Evolutionary conservation across 2,113 vertebrate species (phyloP), one percentile per base, ranked within the genome.

Genomic region (Passer montanus): DNA sequence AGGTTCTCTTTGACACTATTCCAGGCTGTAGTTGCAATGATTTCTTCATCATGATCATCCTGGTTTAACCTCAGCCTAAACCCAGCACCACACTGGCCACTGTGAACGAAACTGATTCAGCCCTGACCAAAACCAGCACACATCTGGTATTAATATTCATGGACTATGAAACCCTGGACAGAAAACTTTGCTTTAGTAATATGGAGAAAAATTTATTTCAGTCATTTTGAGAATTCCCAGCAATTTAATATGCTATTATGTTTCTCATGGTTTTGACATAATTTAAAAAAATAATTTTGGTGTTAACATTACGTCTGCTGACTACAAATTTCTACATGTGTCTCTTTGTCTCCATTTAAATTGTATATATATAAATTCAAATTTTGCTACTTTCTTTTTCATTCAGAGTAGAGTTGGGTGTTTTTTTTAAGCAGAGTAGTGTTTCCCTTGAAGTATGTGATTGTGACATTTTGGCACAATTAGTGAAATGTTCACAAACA

Each of bases 341-440:
- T 13, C 7, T 50, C 74, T 85, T 69, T 59, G 3, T 22, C 94
- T 75, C 41, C 28, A 30, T 52, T 47, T 46, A 37, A n/a, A 7
- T 50, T 49, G 1, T 15, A 41, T 4, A 16, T 6, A 50, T 3
- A 52, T 4, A 63, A 12, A 70, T 33, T 66, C 10, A 76, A 37
- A 74, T 64, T 33, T 66, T 18, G 10, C 11, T 87, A 6, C 67
- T 87, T 43, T 58, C 7, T 13, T 87, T 86, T 87, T 55, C 7
- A 55, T 72, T 82, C n/a, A 73, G 73, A 82, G 39, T 37, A 75
- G 11, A 39, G 2, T 2, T 75, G 37, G 6, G 3, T 10, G 1
- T 59, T 59, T 68, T 78, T 87, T 79, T 26, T 15, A 47, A 79
- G 10, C 44, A 79, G 24, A 0, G 0, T 14, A 3, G 0, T n/a